Base-by-base conservation (phyloP, 2,888 invertebrate genomes). In the Bruchidius siliquastri region DNA sequence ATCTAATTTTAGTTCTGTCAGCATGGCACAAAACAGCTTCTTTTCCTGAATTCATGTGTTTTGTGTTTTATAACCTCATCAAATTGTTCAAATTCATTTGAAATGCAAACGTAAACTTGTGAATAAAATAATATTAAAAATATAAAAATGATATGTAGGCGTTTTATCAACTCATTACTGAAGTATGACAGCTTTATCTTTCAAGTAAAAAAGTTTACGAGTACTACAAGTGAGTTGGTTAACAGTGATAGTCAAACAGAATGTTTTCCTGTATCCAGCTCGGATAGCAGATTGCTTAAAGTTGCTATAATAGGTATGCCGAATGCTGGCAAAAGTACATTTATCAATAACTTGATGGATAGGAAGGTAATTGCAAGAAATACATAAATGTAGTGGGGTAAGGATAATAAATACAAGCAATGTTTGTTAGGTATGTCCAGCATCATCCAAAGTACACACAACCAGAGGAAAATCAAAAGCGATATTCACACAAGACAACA, bases 311-410 rank as follows among this genome's bases (percentile, higher is more conserved):
- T 99, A 78, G 99, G 99, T 1, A 89, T 94, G 20, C 98, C 99
- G 2, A 99, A 99, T 89, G 93, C 93, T 71, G 99, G 99, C 30
- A 99, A 99, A 86, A 98, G 98, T 84, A 97, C 98, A 0, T 89
- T 99, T 32, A 94, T 97, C 32, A 99, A 99, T 87, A 90, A 91
- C 81, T 88, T 99, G 22, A 90, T 95, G 72, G 91, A 93, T 77
- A 90, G 94, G 85, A 91, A 92, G 86, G 96, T 96, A 86, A 84
- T 84, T 32, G 22, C 67, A 69, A n/a, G 21, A 22, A 69, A 49
- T 72, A 22, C 26, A n/a, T 68, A 20, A 21, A 21, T 22, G 8
- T 68, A 68, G 30, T 49, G 13, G 22, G 22, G 20, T 22, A 20
- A n/a, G 6, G 71, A 72, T 74, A 69, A 66, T 71, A 13, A 13